These are phyloP conservation scores for Proales similis DNA, from an alignment of 1,140 invertebrate genomes.

Conservation along the genomic window DNA sequence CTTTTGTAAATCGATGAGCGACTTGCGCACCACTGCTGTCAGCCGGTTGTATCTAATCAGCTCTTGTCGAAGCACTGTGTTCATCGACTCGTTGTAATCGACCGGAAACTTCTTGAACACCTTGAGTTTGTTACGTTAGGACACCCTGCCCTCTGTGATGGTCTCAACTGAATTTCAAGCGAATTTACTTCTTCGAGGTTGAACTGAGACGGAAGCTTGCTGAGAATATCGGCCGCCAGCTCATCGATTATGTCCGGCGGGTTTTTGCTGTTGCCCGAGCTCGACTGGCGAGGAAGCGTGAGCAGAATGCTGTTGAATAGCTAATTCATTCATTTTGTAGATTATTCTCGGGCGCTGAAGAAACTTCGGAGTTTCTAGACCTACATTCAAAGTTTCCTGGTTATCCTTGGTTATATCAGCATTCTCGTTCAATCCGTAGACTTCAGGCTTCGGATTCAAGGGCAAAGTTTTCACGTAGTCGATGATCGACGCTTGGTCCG, in stretches of 20 bases:
- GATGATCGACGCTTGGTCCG: slow-evolving; percentile 59
- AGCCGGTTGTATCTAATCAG: slow-evolving; percentile 77
- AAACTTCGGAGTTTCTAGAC: background rate
- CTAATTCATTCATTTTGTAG: too few relatives aligned
- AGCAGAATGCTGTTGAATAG: slow-evolving; percentile 70
- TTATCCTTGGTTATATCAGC: slow-evolving; percentile 89
- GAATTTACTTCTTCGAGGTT: slow-evolving; percentile 60
- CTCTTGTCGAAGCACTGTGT: slow-evolving; percentile 84
- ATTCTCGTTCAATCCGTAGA: slow-evolving; percentile 87
- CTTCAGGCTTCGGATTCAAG: slow-evolving; percentile 68
- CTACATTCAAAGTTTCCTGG: slow-evolving; percentile 61
- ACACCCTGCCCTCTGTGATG: slow-evolving; percentile 71
- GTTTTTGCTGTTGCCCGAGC: slow-evolving; percentile 56
- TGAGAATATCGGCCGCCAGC: slow-evolving; percentile 62
- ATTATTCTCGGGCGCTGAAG: too few relatives aligned
- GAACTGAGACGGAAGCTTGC: slow-evolving; percentile 64
- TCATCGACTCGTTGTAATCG: slow-evolving; percentile 58
- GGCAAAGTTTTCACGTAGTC: slow-evolving; percentile 70
- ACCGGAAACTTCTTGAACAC: slow-evolving; percentile 27
- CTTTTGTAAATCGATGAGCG: slow-evolving; percentile 67
- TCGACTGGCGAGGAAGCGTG: slow-evolving; percentile 64
- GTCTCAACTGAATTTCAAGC: too few relatives aligned
- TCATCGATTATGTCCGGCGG: slow-evolving; percentile 61
- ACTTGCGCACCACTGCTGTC: slow-evolving; percentile 63
- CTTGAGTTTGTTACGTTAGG: slow-evolving; percentile 61